Base-by-base conservation (phyloP, 2,113 vertebrate species). In the Rallus limicola region DNA sequence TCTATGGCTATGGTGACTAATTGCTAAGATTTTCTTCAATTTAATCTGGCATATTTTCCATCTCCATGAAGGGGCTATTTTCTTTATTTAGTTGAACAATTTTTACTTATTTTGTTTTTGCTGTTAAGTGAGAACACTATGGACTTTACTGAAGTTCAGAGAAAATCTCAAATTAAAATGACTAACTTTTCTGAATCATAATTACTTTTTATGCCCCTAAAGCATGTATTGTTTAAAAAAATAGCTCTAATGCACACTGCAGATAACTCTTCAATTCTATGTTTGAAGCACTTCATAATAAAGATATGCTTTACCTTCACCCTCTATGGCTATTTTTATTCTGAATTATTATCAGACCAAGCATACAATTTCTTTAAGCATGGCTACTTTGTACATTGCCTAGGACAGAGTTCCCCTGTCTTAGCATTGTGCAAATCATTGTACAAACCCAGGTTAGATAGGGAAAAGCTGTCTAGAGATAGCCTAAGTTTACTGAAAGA, bases 301-400 rank as follows among this genome's bases (percentile, higher is more conserved):
- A 71, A 72, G 2, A 13, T 29, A 31, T 0, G 0, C 3, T 53
- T 86, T 72, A 3, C 64, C 5, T 80, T 76, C 50, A 20, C 3
- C 42, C 21, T 67, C 6, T 36, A 5, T 42, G 38, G 13, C 5
- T 72, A 8, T 2, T 82, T 90, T 90, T 58, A 25, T 71, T 94
- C 52, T 65, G 29, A 74, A 10, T 65, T 1, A 36, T 1, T 82
- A 26, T 78, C 0, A 7, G 46, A 78, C 69, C n/a, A 81, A 52
- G 44, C 24, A 33, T 25, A 5, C 5, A 15, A 26, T 58, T 56
- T 65, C 33, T 84, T 72, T 34, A 62, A 60, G 60, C 23, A 14
- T 33, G 34, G 20, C 23, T 84, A 55, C 40, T 77, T 82, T 62
- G 29, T 23, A 62, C 29, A 15, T 19, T 58, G 29, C 38, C 31